Evolutionary conservation across 2,797 vertebrate genomes (phyloP).

Genomic region (Pristis pectinata): DNA sequence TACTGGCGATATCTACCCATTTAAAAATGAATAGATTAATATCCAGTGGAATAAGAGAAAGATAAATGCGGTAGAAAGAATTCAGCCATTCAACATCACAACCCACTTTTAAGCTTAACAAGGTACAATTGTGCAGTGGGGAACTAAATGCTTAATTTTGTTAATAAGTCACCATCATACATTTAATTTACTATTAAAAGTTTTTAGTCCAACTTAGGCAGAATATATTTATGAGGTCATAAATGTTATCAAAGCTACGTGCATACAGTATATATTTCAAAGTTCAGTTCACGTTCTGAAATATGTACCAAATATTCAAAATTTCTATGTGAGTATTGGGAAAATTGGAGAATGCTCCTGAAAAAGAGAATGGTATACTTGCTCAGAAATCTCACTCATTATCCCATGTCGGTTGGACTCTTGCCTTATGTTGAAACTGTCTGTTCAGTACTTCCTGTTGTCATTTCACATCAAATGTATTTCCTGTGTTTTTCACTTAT

Average conservation of each 20-base stretch:
- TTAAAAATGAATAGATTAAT: not conserved
- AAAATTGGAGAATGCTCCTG: not conserved
- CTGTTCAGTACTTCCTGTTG: not conserved
- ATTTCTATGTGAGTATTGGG: not conserved
- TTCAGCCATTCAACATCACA: not conserved
- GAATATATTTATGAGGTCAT: not conserved
- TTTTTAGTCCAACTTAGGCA: not conserved
- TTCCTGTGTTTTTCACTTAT: not conserved
- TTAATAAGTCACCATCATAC: not conserved
- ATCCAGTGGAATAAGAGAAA: not conserved
- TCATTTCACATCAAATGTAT: not conserved
- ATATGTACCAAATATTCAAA: not conserved
- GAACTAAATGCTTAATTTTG: not conserved
- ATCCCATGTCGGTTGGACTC: not conserved
- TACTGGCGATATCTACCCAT: not conserved
- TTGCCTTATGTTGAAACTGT: not conserved
- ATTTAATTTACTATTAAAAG: not conserved
- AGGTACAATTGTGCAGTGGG: not conserved
- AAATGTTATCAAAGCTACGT: not conserved
- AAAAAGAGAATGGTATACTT: not conserved
- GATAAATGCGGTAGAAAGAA: not conserved
- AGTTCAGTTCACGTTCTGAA: not conserved
- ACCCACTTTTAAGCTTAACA: not conserved
- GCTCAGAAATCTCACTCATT: not conserved
- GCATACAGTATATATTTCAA: not conserved